Evolutionary conservation across 1,140 invertebrate genomes (phyloP), one percentile per base, ranked within the genome.

Genomic region (Camponotus vicinus): DNA sequence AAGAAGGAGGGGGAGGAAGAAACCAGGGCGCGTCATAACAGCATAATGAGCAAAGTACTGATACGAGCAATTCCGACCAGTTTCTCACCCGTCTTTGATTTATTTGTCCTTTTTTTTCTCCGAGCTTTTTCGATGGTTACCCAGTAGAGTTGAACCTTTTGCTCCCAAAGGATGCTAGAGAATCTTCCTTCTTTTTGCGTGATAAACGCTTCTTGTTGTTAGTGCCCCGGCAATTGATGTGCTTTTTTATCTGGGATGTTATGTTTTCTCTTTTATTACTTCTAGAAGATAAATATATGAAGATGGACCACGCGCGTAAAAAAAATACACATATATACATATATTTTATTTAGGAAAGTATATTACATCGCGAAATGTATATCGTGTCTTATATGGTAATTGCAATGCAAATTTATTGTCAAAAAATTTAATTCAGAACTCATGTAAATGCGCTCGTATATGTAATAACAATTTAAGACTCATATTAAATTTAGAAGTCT

Each of bases 21-120:
- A 83, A 52, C 66, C 34, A 13, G 57, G 59, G 66, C 34, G 61
- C 45, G 61, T 89, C 85, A 89, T 79, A 88, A 89, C 86, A 69
- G 85, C 86, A 79, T 71, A 45, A 76, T 49, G 71, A 73, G 37
- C 78, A 40, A 76, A 83, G 76, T 76, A 34, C 3, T 32, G 37
- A 45, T 52, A 52, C 49, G 49, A 59, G 59, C 55, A 27, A 61
- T 75, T 75, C 34, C 37, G 34, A 59, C 6, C 15, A 7, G 11
- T 49, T 32, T 45, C 42, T 37, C 21, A 7, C 40, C 8, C 11
- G 1, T 21, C 52, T 34, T 73, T 64, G n/a, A 70, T 70, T 75
- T 40, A 13, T 15, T 45, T 59, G 37, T 34, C 13, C 32, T n/a
- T 45, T 18, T 27, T 55, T 34, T 52, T 45, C 49, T 13, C 34